A percentile compares a stretch with the other conserved stretches of the same genome.
Evolutionary conservation across 2,888 invertebrate genomes (phyloP).

Genomic region (Phasia obesa): DNA sequence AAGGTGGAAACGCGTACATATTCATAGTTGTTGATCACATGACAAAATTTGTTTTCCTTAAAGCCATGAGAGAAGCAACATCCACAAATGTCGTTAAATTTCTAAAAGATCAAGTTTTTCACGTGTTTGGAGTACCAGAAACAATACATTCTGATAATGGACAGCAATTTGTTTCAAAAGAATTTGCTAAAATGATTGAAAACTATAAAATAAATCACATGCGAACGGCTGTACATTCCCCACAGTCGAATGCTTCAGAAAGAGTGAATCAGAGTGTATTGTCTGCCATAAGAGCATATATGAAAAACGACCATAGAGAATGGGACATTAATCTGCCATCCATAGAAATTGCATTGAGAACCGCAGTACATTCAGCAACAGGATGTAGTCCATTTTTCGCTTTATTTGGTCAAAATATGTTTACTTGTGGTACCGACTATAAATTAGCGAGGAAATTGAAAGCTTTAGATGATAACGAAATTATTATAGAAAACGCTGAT

Average conservation of each 20-base stretch:
- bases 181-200: conserved; percentile 61
- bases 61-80: conserved; percentile 18
- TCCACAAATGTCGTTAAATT: conserved; percentile 26
- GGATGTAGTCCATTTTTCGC: conserved; percentile 57
- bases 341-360: conserved; percentile 51
- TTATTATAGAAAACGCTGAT: neutral
- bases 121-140: conserved; percentile 73
- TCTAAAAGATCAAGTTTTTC: conserved; percentile 67
- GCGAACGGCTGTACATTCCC: conserved; percentile 74
- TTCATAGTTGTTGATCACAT: conserved; percentile 57
- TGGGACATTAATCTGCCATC: conserved; percentile 59
- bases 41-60: conserved; percentile 57
- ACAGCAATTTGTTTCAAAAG: conserved; percentile 68
- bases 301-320: conserved; percentile 62
- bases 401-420: conserved; percentile 54
- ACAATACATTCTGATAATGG: conserved; percentile 73
- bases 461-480: conserved; percentile 34
- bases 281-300: conserved; percentile 72
- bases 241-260: conserved; percentile 77
- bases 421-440: conserved; percentile 39
- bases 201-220: conserved; percentile 58
- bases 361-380: conserved; percentile 37
- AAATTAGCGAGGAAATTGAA: conserved; percentile 39
- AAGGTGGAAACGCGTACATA: conserved; percentile 3
- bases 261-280: conserved; percentile 75